A percentile compares a stretch with the other conserved stretches of the same genome.
Evolutionary conservation across 2,797 vertebrate species (phyloP).

Genomic region (Rhinoraja longicauda): DNA sequence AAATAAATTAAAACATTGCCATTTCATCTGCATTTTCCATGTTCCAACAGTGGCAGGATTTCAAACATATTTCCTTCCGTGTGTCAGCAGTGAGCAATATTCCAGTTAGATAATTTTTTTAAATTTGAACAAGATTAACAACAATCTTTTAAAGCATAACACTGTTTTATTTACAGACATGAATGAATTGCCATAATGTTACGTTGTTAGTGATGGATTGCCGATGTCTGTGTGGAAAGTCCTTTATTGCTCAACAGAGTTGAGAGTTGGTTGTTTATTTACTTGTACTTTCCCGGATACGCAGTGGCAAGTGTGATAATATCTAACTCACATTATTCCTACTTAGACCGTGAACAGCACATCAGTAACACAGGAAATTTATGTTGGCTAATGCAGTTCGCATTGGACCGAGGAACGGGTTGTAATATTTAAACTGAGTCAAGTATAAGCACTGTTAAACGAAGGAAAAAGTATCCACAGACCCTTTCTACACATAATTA

Average conservation of each 20-base stretch:
- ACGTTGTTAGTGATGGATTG: neutral
- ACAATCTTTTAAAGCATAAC: neutral
- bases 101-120: neutral
- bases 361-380: neutral
- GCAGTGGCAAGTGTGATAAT: neutral
- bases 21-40: no score
- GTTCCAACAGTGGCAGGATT: no score
- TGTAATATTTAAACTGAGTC: neutral
- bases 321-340: neutral
- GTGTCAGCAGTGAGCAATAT: neutral
- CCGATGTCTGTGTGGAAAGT: neutral
- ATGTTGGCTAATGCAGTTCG: neutral
- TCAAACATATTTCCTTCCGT: no score
- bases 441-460: neutral
- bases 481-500: neutral
- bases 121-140: neutral
- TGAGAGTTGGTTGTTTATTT: neutral
- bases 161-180: neutral
- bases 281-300: neutral
- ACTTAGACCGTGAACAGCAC: neutral
- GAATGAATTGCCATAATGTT: neutral
- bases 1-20: no score
- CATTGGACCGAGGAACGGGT: neutral
- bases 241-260: neutral
- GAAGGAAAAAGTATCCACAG: neutral